phyloP scores from a whole-genome alignment of 2,113 vertebrate species.

The Jaculus jaculus region DNA sequence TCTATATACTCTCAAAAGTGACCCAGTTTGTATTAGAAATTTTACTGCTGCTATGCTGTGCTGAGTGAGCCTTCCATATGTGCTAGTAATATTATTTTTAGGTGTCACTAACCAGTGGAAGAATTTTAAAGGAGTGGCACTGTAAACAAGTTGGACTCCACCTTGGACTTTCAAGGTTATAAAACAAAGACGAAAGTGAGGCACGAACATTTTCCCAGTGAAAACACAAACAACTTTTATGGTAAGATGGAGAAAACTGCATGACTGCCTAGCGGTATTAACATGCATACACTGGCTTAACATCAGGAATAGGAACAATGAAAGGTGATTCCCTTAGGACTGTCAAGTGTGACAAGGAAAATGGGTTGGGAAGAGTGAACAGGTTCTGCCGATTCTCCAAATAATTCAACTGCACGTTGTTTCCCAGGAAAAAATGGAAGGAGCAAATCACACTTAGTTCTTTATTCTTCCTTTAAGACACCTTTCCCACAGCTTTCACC shows the following conservation, averaged over 20 bases:
- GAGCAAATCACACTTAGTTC: not conserved
- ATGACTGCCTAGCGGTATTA: conserved; percentile 73
- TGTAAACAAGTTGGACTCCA: conserved; percentile 37
- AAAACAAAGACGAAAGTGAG: conserved; percentile 72
- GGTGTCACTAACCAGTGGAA: conserved; percentile 67
- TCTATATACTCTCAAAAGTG: not conserved
- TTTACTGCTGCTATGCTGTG: not conserved
- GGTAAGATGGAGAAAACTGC: conserved; percentile 53
- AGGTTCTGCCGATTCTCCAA: not conserved
- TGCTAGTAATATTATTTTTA: conserved; percentile 59
- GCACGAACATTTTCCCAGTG: conserved; percentile 73
- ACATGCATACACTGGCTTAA: conserved; percentile 68
- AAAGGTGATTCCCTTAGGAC: conserved; percentile 49
- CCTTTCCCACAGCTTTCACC: conserved; percentile 53
- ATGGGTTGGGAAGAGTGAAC: conserved; percentile 11
- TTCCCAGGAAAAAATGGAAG: not conserved
- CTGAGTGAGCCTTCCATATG: not conserved
- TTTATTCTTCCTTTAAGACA: conserved; percentile 62
- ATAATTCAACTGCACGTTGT: not conserved
- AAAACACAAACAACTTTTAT: conserved; percentile 80
- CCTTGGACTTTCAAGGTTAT: conserved; percentile 67
- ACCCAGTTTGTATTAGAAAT: not conserved
- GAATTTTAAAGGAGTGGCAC: not conserved
- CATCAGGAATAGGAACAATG: not conserved
- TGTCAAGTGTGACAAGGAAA: conserved; percentile 28